phyloP scores from a whole-genome alignment of 2,888 invertebrate species.

The Stenodera caucasica region DNA sequence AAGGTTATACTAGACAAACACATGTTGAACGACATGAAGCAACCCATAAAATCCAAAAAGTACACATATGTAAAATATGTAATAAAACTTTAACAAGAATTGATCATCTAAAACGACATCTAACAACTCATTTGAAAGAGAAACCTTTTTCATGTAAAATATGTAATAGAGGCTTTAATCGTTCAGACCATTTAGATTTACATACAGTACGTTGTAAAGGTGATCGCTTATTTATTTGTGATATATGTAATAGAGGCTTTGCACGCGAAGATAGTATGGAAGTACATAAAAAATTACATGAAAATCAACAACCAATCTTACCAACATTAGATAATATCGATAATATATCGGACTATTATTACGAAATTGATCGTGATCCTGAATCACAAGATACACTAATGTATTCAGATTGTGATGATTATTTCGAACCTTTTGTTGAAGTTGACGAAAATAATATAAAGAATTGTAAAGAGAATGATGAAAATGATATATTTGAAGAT shows the following conservation, averaged over 20 bases:
- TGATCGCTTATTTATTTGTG: slow-evolving; percentile 54
- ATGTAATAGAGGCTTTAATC: slow-evolving; percentile 54
- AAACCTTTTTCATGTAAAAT: slow-evolving; percentile 53
- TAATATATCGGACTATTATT: slow-evolving; percentile 54
- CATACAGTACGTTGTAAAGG: slow-evolving; percentile 54
- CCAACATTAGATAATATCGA: slow-evolving; percentile 54
- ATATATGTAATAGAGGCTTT: slow-evolving; percentile 56
- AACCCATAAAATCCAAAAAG: slow-evolving; percentile 49
- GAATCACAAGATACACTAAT: slow-evolving; percentile 35
- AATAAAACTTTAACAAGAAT: slow-evolving; percentile 52
- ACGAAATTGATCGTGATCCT: slow-evolving; percentile 45
- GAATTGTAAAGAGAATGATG: neutral
- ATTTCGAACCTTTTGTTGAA: slow-evolving; percentile 49
- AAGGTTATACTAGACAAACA: slow-evolving; percentile 50
- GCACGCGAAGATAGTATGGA: slow-evolving; percentile 53
- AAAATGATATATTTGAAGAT: slow-evolving; percentile 14
- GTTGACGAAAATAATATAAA: slow-evolving; percentile 36
- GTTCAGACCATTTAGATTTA: slow-evolving; percentile 51
- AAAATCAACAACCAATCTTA: slow-evolving; percentile 46
- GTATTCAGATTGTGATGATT: slow-evolving; percentile 36
- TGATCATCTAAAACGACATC: slow-evolving; percentile 53
- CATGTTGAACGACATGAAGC: slow-evolving; percentile 53
- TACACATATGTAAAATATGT: slow-evolving; percentile 54
- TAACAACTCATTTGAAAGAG: slow-evolving; percentile 53
- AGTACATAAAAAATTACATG: slow-evolving; percentile 51